Evolutionary conservation across 2,888 invertebrate genomes (phyloP), one percentile per base, ranked within the genome.

Genomic region (Anagyrus pseudococci): DNA sequence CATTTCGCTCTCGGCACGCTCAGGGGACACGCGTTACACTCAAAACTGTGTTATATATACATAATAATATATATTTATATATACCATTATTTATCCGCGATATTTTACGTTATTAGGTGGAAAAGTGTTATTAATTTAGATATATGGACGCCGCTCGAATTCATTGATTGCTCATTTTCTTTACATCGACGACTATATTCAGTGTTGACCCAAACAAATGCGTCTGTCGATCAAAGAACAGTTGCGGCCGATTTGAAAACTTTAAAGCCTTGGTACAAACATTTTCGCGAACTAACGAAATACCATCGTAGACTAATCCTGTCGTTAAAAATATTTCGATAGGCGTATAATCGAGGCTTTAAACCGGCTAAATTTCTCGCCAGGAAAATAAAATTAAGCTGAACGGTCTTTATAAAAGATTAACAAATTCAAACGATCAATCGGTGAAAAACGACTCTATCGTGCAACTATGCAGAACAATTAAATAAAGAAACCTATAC

Each of bases 111-210:
- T 62, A 56, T 52, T 20, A 58, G 62, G 58, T 25, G 22, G 33
- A n/a, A n/a, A 66, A 59, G 33, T 47, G 58, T 66, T 66, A 47
- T 58, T 62, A 29, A 58, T 57, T 61, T 54, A 66, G 26, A 56
- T 58, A 20, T 53, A 41, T 26, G 66, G 66, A 62, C 66, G 66
- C 66, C 66, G 66, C 56, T 62, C 26, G 19, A 33, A 20, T 26
- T 22, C 50, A 29, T 7, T 25, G 7, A 26, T 10, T 10, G 7
- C 25, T 48, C 26, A 26, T 25, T 7, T 41, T 15, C 41, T 4
- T 41, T 6, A 41, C 17, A 41, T 41, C n/a, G n/a, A n/a, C n/a
- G 17, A 20, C 1, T 44, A 29, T 29, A 7, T 4, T 8, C 33
- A 37, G 8, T 15, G 15, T 4, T 37, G 33, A 2, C 3, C 33